Conservation (phyloP, 2,888 invertebrate species). For the Ophioninae sp. region DNA sequence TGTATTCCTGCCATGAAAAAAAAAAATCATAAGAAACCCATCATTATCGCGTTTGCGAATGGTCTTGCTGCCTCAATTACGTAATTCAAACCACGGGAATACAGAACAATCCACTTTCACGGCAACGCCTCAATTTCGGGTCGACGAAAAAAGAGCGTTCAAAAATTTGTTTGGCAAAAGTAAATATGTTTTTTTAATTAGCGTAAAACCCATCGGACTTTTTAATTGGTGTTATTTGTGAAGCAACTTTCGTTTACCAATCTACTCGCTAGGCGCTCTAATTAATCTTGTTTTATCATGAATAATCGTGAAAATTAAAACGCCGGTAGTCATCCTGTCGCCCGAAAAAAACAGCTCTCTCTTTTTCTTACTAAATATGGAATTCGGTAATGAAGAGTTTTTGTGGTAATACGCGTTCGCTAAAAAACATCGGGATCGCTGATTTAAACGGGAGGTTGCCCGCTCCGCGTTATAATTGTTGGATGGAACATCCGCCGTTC, state of each 20-base stretch:
- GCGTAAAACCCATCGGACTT: background rate
- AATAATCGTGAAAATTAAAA: background rate
- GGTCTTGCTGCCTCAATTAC: too few species aligned
- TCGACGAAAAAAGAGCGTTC: background rate
- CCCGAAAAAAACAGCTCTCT: too few species aligned
- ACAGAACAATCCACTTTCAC: background rate
- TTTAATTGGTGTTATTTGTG: background rate
- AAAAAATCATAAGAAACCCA: too few species aligned
- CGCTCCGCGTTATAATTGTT: conserved; percentile 1
- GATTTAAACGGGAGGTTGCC: conserved; percentile 7
- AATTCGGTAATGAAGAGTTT: background rate
- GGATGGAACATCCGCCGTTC: background rate
- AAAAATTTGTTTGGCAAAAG: background rate
- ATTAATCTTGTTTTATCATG: background rate
- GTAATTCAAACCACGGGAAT: background rate
- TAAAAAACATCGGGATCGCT: background rate
- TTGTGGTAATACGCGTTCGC: background rate
- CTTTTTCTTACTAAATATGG: background rate
- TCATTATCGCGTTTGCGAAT: too few species aligned
- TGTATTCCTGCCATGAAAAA: too few species aligned
- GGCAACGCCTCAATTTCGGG: background rate
- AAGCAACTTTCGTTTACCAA: background rate
- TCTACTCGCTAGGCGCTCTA: background rate
- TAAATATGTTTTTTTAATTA: background rate
- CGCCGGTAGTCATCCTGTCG: too few species aligned